These are phyloP conservation scores for Rhodinocichla rosea DNA, from an alignment of 2,113 vertebrate genomes.

Conservation along the genomic window DNA sequence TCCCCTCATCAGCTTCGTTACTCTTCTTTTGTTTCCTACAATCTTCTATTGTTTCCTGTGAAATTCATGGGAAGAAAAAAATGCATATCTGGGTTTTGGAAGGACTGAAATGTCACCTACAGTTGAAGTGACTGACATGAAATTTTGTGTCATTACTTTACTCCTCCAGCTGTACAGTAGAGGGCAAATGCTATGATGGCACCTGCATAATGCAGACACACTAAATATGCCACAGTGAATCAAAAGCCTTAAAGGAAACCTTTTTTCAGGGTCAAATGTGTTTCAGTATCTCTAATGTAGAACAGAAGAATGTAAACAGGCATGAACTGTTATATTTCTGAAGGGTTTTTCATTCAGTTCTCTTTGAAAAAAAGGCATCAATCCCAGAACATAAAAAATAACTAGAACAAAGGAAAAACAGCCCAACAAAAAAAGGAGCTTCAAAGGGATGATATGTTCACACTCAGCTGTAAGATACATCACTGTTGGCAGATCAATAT, in stretches of 20 bases:
- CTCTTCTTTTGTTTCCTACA: too few species aligned
- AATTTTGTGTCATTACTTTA: not conserved
- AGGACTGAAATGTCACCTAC: not conserved
- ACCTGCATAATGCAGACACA: not conserved
- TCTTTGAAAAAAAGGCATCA: not conserved
- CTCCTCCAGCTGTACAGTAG: not conserved
- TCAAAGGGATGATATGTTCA: not conserved
- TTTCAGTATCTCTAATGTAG: not conserved
- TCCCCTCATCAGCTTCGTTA: not conserved
- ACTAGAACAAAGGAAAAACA: not conserved
- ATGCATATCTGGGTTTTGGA: not conserved
- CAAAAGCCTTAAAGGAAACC: not conserved
- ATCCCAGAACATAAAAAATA: not conserved
- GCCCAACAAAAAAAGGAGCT: not conserved
- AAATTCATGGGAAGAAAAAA: not conserved
- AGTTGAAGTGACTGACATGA: not conserved
- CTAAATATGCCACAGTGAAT: not conserved
- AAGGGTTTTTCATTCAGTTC: not conserved
- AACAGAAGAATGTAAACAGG: conserved; percentile 20
- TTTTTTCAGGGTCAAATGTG: conserved; percentile 2
- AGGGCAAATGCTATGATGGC: not conserved
- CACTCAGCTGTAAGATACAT: not conserved
- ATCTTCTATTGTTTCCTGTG: not conserved
- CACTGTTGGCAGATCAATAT: not conserved
- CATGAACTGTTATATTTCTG: not conserved